Evolutionary conservation across 2,888 invertebrate genomes (phyloP).

Genomic region (Limenitis camilla): DNA sequence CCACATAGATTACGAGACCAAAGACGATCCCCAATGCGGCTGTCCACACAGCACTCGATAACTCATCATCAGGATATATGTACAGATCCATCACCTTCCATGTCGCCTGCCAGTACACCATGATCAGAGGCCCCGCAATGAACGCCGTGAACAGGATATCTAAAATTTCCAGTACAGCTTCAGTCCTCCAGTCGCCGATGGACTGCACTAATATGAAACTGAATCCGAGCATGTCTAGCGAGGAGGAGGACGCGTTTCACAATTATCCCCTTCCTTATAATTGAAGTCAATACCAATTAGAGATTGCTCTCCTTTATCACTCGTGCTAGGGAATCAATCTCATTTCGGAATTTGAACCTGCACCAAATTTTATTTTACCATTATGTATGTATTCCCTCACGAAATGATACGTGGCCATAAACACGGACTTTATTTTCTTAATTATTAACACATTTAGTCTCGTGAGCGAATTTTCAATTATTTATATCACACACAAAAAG

Average conservation of each 20-base stretch:
- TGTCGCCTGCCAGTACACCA: conserved; percentile 88
- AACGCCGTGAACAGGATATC: conserved; percentile 70
- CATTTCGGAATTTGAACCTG: neutral
- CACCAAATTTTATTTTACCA: conserved; percentile 9
- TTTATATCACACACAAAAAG: neutral
- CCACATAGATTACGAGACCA: conserved; percentile 76
- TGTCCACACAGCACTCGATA: conserved; percentile 75
- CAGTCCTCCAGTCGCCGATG: conserved; percentile 8
- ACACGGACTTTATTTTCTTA: neutral
- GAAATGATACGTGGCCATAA: conserved; percentile 10
- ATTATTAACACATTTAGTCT: neutral
- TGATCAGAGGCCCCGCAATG: conserved; percentile 83
- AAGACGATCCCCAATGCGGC: conserved; percentile 77
- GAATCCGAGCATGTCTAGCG: conserved; percentile 18
- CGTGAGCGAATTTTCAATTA: neutral
- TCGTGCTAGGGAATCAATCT: conserved; percentile 8
- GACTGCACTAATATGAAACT: conserved; percentile 7
- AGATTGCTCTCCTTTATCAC: neutral
- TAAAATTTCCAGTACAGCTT: conserved; percentile 70
- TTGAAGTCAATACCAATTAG: neutral
- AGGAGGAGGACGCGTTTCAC: neutral
- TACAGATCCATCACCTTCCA: conserved; percentile 86
- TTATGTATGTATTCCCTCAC: conserved; percentile 3
- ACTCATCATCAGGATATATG: conserved; percentile 72
- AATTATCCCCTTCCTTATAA: neutral